Percentiles rank a stretch among this genome's conserved stretches.
Conservation (phyloP, 2,113 vertebrate species). For the Gorilla gorilla region DNA sequence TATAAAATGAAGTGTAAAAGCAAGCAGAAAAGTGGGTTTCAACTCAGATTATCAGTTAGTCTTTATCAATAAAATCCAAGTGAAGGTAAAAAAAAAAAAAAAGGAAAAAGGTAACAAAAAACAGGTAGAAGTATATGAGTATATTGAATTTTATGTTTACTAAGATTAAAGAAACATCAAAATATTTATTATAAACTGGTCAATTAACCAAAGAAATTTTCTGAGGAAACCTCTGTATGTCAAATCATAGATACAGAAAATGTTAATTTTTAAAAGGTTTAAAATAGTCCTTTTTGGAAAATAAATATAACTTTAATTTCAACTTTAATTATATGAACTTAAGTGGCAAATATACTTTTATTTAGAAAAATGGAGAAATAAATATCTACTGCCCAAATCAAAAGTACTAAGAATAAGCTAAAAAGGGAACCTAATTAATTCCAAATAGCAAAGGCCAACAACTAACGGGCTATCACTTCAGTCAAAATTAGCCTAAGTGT, state of each 20-base stretch:
- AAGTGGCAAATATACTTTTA: not conserved
- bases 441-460: not conserved
- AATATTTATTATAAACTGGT: not conserved
- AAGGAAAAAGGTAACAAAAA: too few species aligned
- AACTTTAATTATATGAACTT: not conserved
- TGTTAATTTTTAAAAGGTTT: not conserved
- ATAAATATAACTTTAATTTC: not conserved
- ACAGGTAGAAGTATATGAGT: not conserved
- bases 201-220: not conserved
- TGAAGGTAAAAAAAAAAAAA: not conserved
- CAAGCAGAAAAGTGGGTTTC: not conserved
- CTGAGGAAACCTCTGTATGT: not conserved
- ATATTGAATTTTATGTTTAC: not conserved
- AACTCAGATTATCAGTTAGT: not conserved
- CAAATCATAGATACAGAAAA: conserved; percentile 5
- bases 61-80: conserved; percentile 37
- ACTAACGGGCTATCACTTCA: not conserved
- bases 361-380: conserved; percentile 26
- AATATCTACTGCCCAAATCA: not conserved
- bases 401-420: conserved; percentile 1
- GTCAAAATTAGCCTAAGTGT: not conserved
- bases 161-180: conserved; percentile 13
- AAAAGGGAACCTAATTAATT: not conserved
- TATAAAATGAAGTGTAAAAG: conserved; percentile 19
- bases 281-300: not conserved